Evolutionary conservation across 2,797 vertebrate genomes (phyloP).

Genomic region (Emydoidea blandingii): DNA sequence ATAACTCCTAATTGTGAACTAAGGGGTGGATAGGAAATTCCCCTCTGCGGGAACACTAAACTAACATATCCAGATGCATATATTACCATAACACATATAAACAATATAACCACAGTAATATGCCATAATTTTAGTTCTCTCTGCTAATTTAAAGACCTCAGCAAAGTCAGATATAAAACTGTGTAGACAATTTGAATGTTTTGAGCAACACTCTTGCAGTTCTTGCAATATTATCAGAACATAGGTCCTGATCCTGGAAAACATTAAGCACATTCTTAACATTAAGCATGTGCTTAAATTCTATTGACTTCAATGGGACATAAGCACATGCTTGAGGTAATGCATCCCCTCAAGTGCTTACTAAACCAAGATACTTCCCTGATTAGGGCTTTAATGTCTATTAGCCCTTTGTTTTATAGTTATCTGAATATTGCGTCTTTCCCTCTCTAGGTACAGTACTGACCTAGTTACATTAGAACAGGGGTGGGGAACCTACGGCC

Average conservation of each 20-base stretch:
- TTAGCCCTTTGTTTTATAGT: background rate
- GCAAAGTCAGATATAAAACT: background rate
- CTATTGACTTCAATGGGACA: background rate
- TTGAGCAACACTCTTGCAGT: background rate
- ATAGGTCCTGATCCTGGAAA: background rate
- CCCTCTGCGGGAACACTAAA: background rate
- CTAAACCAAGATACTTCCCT: background rate
- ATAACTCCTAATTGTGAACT: rapidly evolving
- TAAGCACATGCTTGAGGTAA: slow-evolving; percentile 33
- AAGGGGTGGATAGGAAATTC: rapidly evolving
- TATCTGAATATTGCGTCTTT: background rate
- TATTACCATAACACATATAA: background rate
- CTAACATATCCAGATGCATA: background rate
- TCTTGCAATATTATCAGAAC: background rate
- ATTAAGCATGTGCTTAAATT: slow-evolving; percentile 6
- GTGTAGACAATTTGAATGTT: background rate
- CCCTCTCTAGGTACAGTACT: background rate
- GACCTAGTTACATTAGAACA: background rate
- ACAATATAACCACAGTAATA: no score
- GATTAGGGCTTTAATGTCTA: background rate
- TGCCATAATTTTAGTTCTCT: background rate
- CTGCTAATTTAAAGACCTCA: background rate
- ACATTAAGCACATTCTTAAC: background rate
- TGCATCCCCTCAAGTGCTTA: background rate
- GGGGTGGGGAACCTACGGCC: no score